These are phyloP conservation scores for Odontomyia ornata DNA, from an alignment of 2,888 invertebrate species.

Conservation along the genomic window DNA sequence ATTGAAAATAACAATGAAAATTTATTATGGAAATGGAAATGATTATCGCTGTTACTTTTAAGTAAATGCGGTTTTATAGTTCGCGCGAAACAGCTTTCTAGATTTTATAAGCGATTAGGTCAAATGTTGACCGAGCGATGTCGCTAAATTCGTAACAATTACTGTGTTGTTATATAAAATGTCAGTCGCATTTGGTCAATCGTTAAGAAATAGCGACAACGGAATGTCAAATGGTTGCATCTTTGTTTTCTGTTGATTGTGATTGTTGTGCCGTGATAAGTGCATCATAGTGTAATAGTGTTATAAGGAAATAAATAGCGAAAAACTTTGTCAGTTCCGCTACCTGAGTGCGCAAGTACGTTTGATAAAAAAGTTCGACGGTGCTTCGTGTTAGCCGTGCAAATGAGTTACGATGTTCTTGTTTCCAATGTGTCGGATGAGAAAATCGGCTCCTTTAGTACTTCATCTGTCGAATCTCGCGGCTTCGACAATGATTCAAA, in stretches of 20 bases:
- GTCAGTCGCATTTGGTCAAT: background rate
- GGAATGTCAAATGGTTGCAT: slow-evolving; percentile 8
- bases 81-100: too few relatives aligned
- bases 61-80: too few relatives aligned
- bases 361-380: background rate
- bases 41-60: too few relatives aligned
- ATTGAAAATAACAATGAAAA: too few relatives aligned
- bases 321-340: background rate
- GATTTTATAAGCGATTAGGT: too few relatives aligned
- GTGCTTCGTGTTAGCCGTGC: background rate
- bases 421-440: slow-evolving; percentile 61
- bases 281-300: too few relatives aligned
- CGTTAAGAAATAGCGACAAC: background rate
- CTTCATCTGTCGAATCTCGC: slow-evolving; percentile 35
- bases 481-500: slow-evolving; percentile 56
- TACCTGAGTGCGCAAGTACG: background rate
- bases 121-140: too few relatives aligned
- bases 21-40: too few relatives aligned
- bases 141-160: too few relatives aligned
- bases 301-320: background rate
- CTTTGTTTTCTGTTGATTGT: slow-evolving; percentile 21
- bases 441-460: slow-evolving; percentile 57
- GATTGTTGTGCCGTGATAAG: background rate
- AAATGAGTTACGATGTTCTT: slow-evolving; percentile 64
- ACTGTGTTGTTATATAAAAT: background rate